Conservation (phyloP, 1,140 invertebrate genomes). For the Sesamia nonagrioides region DNA sequence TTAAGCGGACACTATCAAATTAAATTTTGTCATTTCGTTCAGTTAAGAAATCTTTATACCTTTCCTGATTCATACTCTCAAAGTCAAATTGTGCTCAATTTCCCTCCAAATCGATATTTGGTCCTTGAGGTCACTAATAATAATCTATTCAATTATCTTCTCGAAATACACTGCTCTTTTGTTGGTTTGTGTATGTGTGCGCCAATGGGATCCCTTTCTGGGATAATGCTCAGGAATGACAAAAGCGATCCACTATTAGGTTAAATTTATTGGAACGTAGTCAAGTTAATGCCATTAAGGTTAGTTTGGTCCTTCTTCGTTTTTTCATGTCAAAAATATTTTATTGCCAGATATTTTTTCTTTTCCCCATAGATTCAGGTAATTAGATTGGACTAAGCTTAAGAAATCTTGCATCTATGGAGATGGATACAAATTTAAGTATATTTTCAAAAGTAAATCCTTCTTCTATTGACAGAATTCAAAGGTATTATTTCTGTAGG, state of each 20-base stretch:
- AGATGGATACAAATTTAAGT: no score
- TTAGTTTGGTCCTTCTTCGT: constrained; percentile 7
- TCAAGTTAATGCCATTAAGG: constrained; percentile 8
- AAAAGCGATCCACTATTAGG: constrained; percentile 34
- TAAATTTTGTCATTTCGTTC: no score
- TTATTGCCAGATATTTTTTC: neutral
- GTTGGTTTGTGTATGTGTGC: neutral
- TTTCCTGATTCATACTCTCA: neutral
- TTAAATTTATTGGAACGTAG: constrained; percentile 21
- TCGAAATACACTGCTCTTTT: neutral
- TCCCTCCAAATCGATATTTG: constrained; percentile 3
- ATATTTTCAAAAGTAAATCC: no score
- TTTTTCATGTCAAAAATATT: neutral
- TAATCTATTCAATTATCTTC: constrained; percentile 40
- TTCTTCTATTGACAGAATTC: neutral
- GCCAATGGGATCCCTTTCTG: constrained; percentile 21
- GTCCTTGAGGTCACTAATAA: constrained; percentile 30
- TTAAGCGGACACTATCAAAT: no score
- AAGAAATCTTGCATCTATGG: no score
- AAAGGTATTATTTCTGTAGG: neutral
- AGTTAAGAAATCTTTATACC: neutral
- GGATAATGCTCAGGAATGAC: constrained; percentile 30
- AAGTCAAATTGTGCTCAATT: neutral
- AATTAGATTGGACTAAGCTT: neutral
- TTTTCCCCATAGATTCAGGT: neutral